phyloP scores from a whole-genome alignment of 2,888 invertebrate species.

The Monopis laevigella region DNA sequence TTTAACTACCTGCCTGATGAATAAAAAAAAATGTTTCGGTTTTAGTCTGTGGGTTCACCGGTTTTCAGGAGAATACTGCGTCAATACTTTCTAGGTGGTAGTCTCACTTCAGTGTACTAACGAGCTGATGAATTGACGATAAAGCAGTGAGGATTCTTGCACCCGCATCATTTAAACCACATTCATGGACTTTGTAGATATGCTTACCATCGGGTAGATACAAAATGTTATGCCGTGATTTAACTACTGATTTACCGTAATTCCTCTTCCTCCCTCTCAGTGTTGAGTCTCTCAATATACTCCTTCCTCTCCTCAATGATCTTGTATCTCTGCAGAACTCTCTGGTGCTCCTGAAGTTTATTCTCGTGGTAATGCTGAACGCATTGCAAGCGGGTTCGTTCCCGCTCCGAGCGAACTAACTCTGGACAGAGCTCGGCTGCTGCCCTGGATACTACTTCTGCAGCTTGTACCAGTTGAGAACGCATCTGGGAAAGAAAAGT shows the following conservation, averaged over 20 bases:
- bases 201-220: too few species aligned
- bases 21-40: too few species aligned
- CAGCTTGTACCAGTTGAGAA: conserved; percentile 90
- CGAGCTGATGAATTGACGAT: too few species aligned
- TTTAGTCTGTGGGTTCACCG: too few species aligned
- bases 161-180: too few species aligned
- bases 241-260: conserved; percentile 40
- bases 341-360: conserved; percentile 86
- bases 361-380: conserved; percentile 86
- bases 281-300: conserved; percentile 87
- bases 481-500: conserved; percentile 70
- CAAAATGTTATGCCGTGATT: too few species aligned
- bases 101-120: too few species aligned
- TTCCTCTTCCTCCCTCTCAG: conserved; percentile 77
- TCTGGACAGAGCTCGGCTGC: conserved; percentile 82
- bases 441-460: conserved; percentile 83
- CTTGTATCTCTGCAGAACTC: conserved; percentile 91
- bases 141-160: too few species aligned
- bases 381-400: conserved; percentile 76
- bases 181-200: too few species aligned
- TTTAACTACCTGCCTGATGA: too few species aligned
- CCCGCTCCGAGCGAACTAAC: conserved; percentile 76
- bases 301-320: conserved; percentile 98
- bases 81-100: too few species aligned
- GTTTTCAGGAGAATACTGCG: too few species aligned